phyloP scores from a whole-genome alignment of 2,888 invertebrate genomes.

The Calameuta pallipes region DNA sequence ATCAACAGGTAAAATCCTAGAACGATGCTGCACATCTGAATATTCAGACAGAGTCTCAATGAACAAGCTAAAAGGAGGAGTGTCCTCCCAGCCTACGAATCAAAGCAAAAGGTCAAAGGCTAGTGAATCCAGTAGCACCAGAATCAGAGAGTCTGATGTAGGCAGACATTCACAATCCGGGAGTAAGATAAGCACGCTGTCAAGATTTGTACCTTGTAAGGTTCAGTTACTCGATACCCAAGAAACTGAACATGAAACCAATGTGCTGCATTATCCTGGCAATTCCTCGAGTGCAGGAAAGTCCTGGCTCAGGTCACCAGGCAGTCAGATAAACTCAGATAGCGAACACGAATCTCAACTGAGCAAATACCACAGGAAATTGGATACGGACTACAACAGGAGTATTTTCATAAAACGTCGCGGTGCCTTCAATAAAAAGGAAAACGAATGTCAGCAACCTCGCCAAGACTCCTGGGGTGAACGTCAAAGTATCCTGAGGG shows the following conservation, averaged over 20 bases:
- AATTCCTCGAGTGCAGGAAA: neutral
- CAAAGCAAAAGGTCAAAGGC: neutral
- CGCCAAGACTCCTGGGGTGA: neutral
- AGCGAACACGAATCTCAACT: conserved; percentile 7
- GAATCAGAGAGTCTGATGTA: neutral
- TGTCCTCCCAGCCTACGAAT: neutral
- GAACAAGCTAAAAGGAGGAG: neutral
- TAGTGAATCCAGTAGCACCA: neutral
- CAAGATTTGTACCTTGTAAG: neutral
- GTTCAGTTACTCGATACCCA: neutral
- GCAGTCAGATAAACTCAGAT: neutral
- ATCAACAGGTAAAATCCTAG: neutral
- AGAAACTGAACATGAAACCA: neutral
- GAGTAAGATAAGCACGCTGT: neutral
- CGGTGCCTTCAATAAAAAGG: conserved; percentile 12
- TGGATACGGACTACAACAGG: conserved; percentile 16
- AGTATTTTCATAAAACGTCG: conserved; percentile 10
- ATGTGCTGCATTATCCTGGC: neutral
- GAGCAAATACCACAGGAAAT: conserved; percentile 12
- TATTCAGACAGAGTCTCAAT: neutral
- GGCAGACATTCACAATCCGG: neutral
- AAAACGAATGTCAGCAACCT: neutral
- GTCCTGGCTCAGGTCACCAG: neutral
- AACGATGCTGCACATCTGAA: neutral
- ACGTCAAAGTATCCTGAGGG: neutral